Evolutionary conservation across 53 echinoderm and acorn worm genomes (phyloP), one percentile per base, ranked within the genome.

Genomic region (Crossaster papposus): DNA sequence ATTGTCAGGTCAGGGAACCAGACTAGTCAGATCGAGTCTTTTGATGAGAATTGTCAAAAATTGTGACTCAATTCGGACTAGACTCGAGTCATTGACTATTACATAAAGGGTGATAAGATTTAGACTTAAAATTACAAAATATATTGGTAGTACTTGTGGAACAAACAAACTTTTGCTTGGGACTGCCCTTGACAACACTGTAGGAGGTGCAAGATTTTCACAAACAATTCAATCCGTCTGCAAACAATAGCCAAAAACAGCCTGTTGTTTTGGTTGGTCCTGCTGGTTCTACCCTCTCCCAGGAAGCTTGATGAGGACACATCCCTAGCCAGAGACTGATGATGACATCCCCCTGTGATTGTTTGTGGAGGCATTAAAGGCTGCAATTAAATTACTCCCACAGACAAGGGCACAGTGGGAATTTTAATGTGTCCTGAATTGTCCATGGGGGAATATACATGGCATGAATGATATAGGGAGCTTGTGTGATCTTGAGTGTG

Each of bases 341-440:
- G 3, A 78, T 78, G 10, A 30, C 3, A 29, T 30, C 24, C 70
- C 70, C 80, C 55, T 11, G 52, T 44, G 37, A 85, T 53, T 85
- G 72, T 85, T 85, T 85, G 53, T 85, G 73, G 33, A 72, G 53
- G 85, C 72, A 85, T 85, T 85, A 73, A n/a, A 72, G 80, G 53
- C 58, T 52, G 34, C 87, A 76, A 87, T 87, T 62, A 33, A 87
- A 87, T 87, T 87, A 87, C 51, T 58, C 87, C 32, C 62, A n/a
- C n/a, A 76, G 82, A 58, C 87, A 76, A 23, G 44, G 13, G 32
- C 75, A 87, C 77, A 62, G 33, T 6, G 77, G 87, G 77, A 75
- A 76, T 87, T 54, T 76, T 65, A 55, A 58, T 80, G 80, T 54
- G 30, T 15, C 58, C 32, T 54, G 58, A 31, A 80, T 58, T 30